Percentiles rank a stretch among this genome's conserved stretches.
These are phyloP conservation scores for Carlito syrichta DNA, from an alignment of 2,113 vertebrate genomes.

Conservation along the genomic window DNA sequence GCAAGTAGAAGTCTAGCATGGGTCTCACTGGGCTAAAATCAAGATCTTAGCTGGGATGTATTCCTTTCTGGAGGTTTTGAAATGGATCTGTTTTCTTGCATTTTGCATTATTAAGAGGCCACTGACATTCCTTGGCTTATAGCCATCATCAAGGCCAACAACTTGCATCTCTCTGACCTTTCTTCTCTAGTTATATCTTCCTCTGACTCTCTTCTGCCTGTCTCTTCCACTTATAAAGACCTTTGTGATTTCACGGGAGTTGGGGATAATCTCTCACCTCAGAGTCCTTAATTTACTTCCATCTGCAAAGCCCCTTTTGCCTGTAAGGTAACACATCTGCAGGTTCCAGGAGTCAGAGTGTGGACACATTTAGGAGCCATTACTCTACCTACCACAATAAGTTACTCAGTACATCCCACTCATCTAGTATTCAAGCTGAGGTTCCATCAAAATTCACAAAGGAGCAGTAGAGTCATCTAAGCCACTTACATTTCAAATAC, in stretches of 20 bases:
- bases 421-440: background rate
- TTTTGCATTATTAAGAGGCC: background rate
- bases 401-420: background rate
- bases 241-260: background rate
- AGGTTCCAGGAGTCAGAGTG: background rate
- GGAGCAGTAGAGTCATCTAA: background rate
- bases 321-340: background rate
- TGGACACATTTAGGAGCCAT: too few species aligned
- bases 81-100: background rate
- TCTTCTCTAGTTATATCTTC: background rate
- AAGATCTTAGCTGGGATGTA: background rate
- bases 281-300: background rate
- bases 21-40: background rate
- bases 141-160: background rate
- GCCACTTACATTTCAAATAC: background rate
- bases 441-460: background rate
- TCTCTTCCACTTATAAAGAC: background rate
- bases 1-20: background rate
- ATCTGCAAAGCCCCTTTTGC: background rate
- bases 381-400: background rate
- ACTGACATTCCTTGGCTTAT: background rate
- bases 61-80: background rate
- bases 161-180: background rate
- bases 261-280: background rate
- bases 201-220: background rate